Percentiles rank a stretch among this genome's conserved stretches.
phyloP scores from a whole-genome alignment of 2,797 vertebrate genomes.

The Rhinogobio ventralis region DNA sequence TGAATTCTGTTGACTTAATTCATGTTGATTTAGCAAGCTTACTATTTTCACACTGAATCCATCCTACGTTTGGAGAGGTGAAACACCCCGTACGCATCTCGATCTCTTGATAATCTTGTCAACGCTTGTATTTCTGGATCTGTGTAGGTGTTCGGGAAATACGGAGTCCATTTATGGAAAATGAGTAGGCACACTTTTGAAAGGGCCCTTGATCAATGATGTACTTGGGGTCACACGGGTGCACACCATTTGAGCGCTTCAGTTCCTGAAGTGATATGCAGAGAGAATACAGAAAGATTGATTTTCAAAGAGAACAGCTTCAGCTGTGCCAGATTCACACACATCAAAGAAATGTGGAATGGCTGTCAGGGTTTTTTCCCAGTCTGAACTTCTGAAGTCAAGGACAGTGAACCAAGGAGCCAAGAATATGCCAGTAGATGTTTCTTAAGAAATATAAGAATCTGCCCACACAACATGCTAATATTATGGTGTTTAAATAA shows the following conservation, averaged over 20 bases:
- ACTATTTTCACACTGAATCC: constrained; percentile 22
- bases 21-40: constrained; percentile 7
- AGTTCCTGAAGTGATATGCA: constrained; percentile 46
- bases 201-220: constrained; percentile 52
- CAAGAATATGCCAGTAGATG: constrained; percentile 27
- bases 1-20: neutral
- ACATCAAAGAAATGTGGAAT: constrained; percentile 44
- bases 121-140: constrained; percentile 70
- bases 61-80: constrained; percentile 30
- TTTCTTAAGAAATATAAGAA: constrained; percentile 27
- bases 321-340: constrained; percentile 40
- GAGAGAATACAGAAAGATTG: constrained; percentile 37
- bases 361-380: constrained; percentile 3
- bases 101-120: constrained; percentile 63
- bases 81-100: constrained; percentile 24
- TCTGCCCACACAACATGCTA: constrained; percentile 31
- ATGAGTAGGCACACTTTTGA: constrained; percentile 45
- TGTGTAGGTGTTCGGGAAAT: constrained; percentile 72
- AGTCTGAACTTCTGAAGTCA: constrained; percentile 34
- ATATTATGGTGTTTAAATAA: constrained; percentile 10
- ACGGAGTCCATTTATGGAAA: constrained; percentile 61
- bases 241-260: constrained; percentile 38
- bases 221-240: constrained; percentile 43
- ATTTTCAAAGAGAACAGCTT: constrained; percentile 39
- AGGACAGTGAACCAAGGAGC: constrained; percentile 31